A percentile compares a stretch with the other conserved stretches of the same genome.
These are phyloP conservation scores for Amphimedon queenslandica DNA, from an alignment of 37 sponge, comb jelly and placozoan genomes.

Conservation along the genomic window DNA sequence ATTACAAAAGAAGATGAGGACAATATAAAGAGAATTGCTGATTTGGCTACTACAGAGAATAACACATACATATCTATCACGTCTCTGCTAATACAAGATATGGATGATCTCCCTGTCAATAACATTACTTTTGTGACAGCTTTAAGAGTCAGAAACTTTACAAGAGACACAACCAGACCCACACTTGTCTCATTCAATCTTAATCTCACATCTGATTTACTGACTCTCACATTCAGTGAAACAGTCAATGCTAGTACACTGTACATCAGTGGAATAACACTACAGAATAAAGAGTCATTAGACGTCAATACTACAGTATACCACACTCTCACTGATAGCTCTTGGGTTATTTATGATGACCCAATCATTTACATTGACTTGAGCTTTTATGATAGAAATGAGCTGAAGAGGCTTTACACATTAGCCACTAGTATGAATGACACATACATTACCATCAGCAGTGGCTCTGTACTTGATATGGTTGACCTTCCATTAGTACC, in stretches of 20 bases:
- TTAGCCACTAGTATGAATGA: slow-evolving; percentile 36
- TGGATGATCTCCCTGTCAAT: slow-evolving; percentile 64
- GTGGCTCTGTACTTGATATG: slow-evolving; percentile 61
- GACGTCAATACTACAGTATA: slow-evolving; percentile 22
- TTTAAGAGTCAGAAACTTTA: slow-evolving; percentile 39
- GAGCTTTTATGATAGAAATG: slow-evolving; percentile 64
- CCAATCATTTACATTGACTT: slow-evolving; percentile 50
- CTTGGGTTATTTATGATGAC: slow-evolving; percentile 5
- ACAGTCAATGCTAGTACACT: slow-evolving; percentile 72
- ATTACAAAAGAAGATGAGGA: slow-evolving; percentile 63
- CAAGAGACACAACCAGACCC: slow-evolving; percentile 61
- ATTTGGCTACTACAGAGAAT: slow-evolving; percentile 47
- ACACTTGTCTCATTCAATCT: slow-evolving; percentile 49
- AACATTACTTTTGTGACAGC: slow-evolving; percentile 16
- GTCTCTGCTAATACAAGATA: slow-evolving; percentile 55
- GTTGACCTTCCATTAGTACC: slow-evolving; percentile 18
- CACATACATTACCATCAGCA: slow-evolving; percentile 42
- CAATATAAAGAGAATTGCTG: slow-evolving; percentile 66
- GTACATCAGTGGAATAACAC: slow-evolving; percentile 37
- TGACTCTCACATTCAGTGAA: slow-evolving; percentile 63
- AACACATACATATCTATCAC: slow-evolving; percentile 65
- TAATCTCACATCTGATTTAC: slow-evolving; percentile 47
- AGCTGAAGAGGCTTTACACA: slow-evolving; percentile 29
- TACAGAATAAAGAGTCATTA: slow-evolving; percentile 47
- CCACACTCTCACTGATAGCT: slow-evolving; percentile 63